Percentiles rank a stretch among this genome's conserved stretches.
phyloP scores from a whole-genome alignment of 2,113 vertebrate genomes.

The Coreoperca whiteheadi region DNA sequence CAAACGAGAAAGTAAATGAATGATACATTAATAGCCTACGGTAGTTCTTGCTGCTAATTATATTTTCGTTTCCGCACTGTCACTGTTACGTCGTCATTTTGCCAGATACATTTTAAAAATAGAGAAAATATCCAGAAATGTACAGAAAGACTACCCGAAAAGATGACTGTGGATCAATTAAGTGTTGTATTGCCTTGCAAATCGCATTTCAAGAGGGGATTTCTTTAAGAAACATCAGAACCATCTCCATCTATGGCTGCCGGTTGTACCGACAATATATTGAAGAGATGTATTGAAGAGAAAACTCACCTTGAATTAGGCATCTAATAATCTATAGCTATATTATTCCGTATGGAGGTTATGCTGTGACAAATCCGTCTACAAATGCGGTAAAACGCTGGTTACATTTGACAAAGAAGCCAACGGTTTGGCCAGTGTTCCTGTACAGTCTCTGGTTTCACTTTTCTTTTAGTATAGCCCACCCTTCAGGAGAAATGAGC shows the following conservation, averaged over 20 bases:
- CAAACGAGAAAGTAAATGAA: too few relatives aligned
- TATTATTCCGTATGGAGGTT: not conserved
- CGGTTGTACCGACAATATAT: too few relatives aligned
- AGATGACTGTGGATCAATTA: not conserved
- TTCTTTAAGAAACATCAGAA: not conserved
- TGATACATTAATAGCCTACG: too few relatives aligned
- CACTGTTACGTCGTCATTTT: not conserved
- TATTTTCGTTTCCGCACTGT: not conserved
- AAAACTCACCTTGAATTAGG: conserved; percentile 18
- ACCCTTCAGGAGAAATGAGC: not conserved
- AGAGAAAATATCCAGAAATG: not conserved
- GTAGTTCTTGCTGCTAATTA: not conserved
- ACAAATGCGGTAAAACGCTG: too few relatives aligned
- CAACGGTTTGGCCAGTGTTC: not conserved
- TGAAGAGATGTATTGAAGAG: not conserved
- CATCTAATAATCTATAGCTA: too few relatives aligned
- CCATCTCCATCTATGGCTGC: not conserved
- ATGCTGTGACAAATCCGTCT: not conserved
- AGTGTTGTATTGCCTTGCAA: not conserved
- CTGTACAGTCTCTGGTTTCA: conserved; percentile 20
- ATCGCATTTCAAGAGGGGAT: not conserved
- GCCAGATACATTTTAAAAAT: not conserved
- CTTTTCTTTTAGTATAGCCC: conserved; percentile 37
- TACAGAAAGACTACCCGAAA: too few relatives aligned
- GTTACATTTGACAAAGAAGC: not conserved